A percentile compares a stretch with the other conserved stretches of the same genome.
These are phyloP conservation scores for Drosophila insularis DNA, from an alignment of 1,140 invertebrate genomes.

Conservation along the genomic window DNA sequence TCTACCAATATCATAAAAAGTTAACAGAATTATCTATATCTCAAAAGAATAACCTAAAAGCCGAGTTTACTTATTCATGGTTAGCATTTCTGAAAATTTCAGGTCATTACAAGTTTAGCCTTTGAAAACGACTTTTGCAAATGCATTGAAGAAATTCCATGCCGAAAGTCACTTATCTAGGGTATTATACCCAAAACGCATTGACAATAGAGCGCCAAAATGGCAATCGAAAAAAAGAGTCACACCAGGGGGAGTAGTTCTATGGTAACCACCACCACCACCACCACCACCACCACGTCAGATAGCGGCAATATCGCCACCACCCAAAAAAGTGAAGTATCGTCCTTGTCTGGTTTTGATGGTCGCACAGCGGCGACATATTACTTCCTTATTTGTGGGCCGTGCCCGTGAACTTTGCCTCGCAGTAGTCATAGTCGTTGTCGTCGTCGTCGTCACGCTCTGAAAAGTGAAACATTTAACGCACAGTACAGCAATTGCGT, in stretches of 20 bases:
- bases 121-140: too few relatives aligned
- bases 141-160: neutral
- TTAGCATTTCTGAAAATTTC: too few relatives aligned
- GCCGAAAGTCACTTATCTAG: neutral
- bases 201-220: slow-evolving; percentile 14
- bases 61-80: too few relatives aligned
- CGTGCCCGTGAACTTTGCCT: slow-evolving; percentile 55
- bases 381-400: slow-evolving; percentile 80
- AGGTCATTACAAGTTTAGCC: too few relatives aligned
- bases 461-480: slow-evolving; percentile 66
- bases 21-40: too few relatives aligned
- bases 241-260: slow-evolving; percentile 1
- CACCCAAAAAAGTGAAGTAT: slow-evolving; percentile 42
- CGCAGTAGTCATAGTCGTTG: neutral
- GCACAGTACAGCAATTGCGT: slow-evolving; percentile 37
- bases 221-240: slow-evolving; percentile 11
- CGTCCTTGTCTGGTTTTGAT: slow-evolving; percentile 62
- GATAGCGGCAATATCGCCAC: neutral
- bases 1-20: too few relatives aligned
- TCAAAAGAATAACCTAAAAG: too few relatives aligned
- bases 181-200: slow-evolving; percentile 16
- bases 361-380: slow-evolving; percentile 64
- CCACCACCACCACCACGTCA: neutral
- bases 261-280: neutral
- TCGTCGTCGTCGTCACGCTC: slow-evolving; percentile 28